Evolutionary conservation across 2,113 vertebrate species (phyloP).

Genomic region (Larimichthys crocea): DNA sequence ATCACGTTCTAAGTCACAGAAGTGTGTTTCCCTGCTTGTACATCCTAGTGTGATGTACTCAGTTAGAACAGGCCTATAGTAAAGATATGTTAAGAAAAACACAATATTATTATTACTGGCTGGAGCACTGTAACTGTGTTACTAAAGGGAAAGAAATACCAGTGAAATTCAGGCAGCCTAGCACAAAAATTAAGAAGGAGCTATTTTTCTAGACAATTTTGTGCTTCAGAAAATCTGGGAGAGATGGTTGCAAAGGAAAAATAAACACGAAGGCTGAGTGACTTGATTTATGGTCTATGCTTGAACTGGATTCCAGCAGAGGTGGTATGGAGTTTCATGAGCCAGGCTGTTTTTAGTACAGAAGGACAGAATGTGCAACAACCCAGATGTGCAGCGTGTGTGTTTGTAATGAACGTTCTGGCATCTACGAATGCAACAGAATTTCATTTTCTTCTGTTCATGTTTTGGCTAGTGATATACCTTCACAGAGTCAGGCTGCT

Average conservation of each 20-base stretch:
- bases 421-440: not conserved
- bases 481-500: conserved; percentile 2
- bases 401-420: conserved; percentile 11
- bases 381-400: conserved; percentile 48
- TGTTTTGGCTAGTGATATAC: too few relatives aligned
- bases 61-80: not conserved
- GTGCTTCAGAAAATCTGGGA: conserved; percentile 21
- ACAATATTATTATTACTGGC: not conserved
- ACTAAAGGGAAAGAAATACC: not conserved
- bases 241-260: conserved; percentile 32
- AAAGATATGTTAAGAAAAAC: not conserved
- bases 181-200: not conserved
- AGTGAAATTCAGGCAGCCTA: not conserved
- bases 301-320: conserved; percentile 38
- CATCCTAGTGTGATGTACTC: not conserved
- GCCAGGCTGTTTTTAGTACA: conserved; percentile 13
- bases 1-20: not conserved
- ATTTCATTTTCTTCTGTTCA: not conserved
- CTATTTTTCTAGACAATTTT: not conserved
- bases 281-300: conserved; percentile 60
- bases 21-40: not conserved
- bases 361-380: not conserved
- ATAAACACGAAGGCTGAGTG: conserved; percentile 36
- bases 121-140: not conserved
- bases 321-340: conserved; percentile 35